Base-by-base conservation (phyloP, 2,797 vertebrate genomes). In the Ctenopoma kingsleyae region DNA sequence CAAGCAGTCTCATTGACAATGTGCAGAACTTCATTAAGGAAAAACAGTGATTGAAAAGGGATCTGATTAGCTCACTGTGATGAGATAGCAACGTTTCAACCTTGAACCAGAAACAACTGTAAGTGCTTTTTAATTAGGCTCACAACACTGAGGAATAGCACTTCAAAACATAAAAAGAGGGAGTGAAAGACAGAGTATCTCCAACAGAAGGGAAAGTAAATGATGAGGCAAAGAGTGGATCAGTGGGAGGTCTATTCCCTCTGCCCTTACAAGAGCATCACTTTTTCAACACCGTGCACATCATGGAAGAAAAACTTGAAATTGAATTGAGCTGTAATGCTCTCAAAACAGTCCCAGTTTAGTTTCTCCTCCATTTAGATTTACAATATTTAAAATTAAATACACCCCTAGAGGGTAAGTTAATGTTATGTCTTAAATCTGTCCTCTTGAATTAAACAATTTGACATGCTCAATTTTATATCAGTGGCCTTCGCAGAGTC, bases 61-160 rank as follows among this genome's bases (percentile, higher is more conserved):
- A 88, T 89, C 88, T 88, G 87, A 93, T 92, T 86, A 89, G 79
- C 84, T 74, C 44, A 41, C 64, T 43, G 55, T 72, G 82, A 85
- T 71, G 74, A 84, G 83, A 84, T 56, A 65, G 87, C 82, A 80
- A 67, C 59, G 65, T 81, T 85, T 89, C 86, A 86, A 86, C 86
- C 85, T 84, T 87, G 70, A 89, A 89, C 81, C 82, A 85, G 80
- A 87, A 89, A 85, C 83, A 84, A 84, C 71, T 73, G 76, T 67
- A 87, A 91, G 89, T 88, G 87, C 82, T 87, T 87, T 90, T 89
- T 90, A 90, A 91, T 91, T 87, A 89, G 81, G 70, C 80, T 68
- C 77, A 78, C 84, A 75, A 84, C 80, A 68, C 86, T 25, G 79
- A 86, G 83, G 72, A 84, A 79, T 17, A 82, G 71, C 78, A 76